Base-by-base conservation (phyloP, 2,888 invertebrate species). In the Netelia melanura region DNA sequence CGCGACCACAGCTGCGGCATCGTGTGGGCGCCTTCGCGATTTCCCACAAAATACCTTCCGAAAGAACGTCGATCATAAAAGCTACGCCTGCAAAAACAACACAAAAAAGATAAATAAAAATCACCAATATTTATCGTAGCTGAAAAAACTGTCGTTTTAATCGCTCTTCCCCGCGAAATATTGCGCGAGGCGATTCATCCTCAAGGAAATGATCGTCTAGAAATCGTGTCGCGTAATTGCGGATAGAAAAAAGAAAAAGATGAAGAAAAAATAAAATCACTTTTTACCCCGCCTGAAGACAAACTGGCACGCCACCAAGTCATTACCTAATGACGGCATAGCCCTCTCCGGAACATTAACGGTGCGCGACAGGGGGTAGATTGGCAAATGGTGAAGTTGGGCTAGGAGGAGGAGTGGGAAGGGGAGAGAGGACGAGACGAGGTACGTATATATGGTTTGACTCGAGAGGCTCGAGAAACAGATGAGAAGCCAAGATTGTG, bases 271-370 rank as follows among this genome's bases (percentile, higher is more conserved):
- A 30, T 25, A 68, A 54, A 48, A 71, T 72, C 17, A 25, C 56
- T 65, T 71, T 74, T 72, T 58, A 67, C 68, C 68, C 67, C 10
- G 61, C 52, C 56, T 43, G 38, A 56, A 65, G 61, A 43, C 23
- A 43, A 75, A 79, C 56, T 83, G 83, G 83, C 83, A 70, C 44
- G 48, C 21, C 62, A 79, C 79, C 83, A 83, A 77, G 85, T 83
- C 81, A 85, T 89, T 86, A 88, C 85, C 72, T 84, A 88, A 89
- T 86, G 88, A 87, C 85, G 72, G 85, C 76, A 86, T 88, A 83
- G 85, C 25, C 48, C 25, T 44, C 61, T n/a, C 58, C 10, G 64
- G 56, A 74, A 67, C 61, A 78, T 77, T 74, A 74, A 79, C 56
- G 56, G 23, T 67, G 44, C 23, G 10, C 14, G 56, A 44, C 67